Evolutionary conservation across 2,888 invertebrate species (phyloP), one percentile per base, ranked within the genome.

Genomic region (Noctua fimbriata): DNA sequence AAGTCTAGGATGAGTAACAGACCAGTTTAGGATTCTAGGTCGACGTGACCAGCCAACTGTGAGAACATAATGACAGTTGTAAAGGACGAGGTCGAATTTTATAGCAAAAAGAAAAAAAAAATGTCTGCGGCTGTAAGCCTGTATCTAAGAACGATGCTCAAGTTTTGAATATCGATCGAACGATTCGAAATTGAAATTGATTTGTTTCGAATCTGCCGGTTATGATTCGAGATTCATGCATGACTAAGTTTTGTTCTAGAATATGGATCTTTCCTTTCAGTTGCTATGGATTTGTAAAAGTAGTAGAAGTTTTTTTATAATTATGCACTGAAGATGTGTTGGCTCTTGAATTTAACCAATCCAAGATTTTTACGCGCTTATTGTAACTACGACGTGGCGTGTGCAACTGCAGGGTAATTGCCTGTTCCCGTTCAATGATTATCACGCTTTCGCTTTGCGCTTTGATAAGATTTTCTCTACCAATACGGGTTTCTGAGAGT

Each of bases 11-110:
- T 91, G 91, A 91, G 86, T 91, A 88, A 89, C 70, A 81, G 74
- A 81, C 76, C 58, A 81, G 78, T 90, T 89, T 85, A 89, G 89
- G 69, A 58, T 89, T 89, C 88, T 90, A 89, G 90, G 91, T 86
- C 90, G 84, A 24, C 47, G 85, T 32, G 71, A 73, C 81, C 82
- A 89, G 88, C 88, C 89, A 90, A 88, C 84, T 89, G 89, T 73
- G 79, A 87, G 82, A 72, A 83, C 76, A 73, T 81, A 83, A 85
- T 84, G 82, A 89, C 83, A 81, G 79, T 71, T 36, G 24, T 82
- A 86, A 79, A 73, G 44, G n/a, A 32, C 74, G 73, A 85, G 77
- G 80, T 65, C 75, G 55, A 67, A 10, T 79, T 87, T 79, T 79
- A 78, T 71, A 58, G 28, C 52, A 52, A 70, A 82, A 81, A 36